These are phyloP conservation scores for Scyliorhinus canicula DNA, from an alignment of 2,797 vertebrate species.

Conservation along the genomic window DNA sequence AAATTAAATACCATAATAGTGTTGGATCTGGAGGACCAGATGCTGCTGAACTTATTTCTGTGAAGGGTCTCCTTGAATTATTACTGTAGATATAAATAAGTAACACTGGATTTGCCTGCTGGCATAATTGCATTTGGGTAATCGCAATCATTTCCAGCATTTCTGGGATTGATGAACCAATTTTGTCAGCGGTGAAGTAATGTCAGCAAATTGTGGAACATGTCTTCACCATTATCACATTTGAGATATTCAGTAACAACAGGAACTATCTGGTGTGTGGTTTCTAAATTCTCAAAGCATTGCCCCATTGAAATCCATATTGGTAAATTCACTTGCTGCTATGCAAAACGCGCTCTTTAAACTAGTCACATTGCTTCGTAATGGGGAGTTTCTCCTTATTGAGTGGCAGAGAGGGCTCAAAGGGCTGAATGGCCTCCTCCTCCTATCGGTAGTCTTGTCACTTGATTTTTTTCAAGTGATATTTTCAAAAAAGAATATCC, in stretches of 20 bases:
- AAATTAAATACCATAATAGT: neutral
- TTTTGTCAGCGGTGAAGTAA: neutral
- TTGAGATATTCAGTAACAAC: neutral
- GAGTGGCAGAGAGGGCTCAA: too few relatives aligned
- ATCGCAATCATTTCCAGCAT: neutral
- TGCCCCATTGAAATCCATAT: neutral
- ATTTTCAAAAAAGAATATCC: neutral
- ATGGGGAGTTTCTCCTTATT: neutral
- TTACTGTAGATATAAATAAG: neutral
- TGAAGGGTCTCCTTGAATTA: neutral
- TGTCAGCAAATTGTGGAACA: neutral
- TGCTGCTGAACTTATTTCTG: neutral
- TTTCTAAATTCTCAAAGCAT: neutral
- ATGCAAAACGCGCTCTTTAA: neutral
- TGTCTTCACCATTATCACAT: neutral
- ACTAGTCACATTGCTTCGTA: neutral
- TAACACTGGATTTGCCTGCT: neutral
- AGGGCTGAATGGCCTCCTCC: too few relatives aligned
- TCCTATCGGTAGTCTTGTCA: neutral
- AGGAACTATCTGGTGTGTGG: neutral
- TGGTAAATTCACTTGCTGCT: neutral
- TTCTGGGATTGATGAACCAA: neutral
- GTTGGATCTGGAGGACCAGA: neutral
- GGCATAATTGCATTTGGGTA: neutral
- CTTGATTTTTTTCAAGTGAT: neutral